Evolutionary conservation across 2,113 vertebrate species (phyloP).

Genomic region (Myanophis thanlyinensis): DNA sequence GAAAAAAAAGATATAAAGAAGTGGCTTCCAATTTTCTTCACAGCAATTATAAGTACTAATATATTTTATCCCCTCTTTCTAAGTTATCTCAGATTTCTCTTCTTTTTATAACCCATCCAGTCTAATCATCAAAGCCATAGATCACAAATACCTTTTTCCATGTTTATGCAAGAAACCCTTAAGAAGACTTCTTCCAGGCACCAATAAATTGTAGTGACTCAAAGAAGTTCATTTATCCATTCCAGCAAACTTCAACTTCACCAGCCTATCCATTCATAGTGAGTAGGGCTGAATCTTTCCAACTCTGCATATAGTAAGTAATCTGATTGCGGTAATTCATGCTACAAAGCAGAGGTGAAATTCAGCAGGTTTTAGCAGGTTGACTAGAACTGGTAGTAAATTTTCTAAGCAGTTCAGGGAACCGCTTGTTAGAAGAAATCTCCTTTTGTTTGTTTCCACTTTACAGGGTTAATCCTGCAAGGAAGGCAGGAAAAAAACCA

Average conservation of each 20-base stretch:
- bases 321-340: no score
- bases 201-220: not conserved
- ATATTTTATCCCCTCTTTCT: not conserved
- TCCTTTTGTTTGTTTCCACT: no score
- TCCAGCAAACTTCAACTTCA: no score
- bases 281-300: not conserved
- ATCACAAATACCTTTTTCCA: not conserved
- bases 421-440: no score
- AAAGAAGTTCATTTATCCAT: not conserved
- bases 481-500: no score
- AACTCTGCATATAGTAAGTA: no score
- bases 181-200: not conserved
- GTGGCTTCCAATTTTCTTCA: not conserved
- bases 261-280: not conserved
- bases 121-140: not conserved
- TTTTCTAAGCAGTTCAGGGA: no score
- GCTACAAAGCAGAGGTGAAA: not conserved
- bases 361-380: no score
- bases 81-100: not conserved
- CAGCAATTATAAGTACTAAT: not conserved
- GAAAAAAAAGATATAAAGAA: not conserved
- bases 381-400: no score
- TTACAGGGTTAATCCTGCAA: no score
- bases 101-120: not conserved
- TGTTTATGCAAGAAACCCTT: not conserved